These are phyloP conservation scores for Zeuzera pyrina DNA, from an alignment of 2,888 invertebrate species.

Conservation along the genomic window DNA sequence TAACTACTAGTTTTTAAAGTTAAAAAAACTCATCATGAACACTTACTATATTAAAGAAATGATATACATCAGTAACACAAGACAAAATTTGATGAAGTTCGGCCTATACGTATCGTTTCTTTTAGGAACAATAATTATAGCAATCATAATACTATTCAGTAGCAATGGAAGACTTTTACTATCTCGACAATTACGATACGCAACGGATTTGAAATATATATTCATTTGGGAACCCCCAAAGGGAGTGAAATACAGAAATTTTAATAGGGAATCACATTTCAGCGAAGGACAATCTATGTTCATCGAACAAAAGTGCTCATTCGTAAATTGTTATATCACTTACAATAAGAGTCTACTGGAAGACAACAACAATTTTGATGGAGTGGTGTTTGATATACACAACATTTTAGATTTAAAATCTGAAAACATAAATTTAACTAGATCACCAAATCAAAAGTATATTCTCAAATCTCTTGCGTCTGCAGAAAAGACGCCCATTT, in stretches of 20 bases:
- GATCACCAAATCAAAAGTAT: conserved; percentile 40
- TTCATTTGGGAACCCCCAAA: conserved; percentile 39
- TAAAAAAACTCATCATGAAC: too few relatives aligned
- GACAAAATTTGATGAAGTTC: too few relatives aligned
- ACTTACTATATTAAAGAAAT: too few relatives aligned
- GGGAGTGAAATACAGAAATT: conserved; percentile 11
- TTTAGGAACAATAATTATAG: too few relatives aligned
- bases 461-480: conserved; percentile 49
- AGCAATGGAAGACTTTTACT: too few relatives aligned
- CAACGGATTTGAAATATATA: conserved; percentile 53
- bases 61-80: too few relatives aligned
- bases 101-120: too few relatives aligned
- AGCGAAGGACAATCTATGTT: conserved; percentile 35
- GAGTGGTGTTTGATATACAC: conserved; percentile 40
- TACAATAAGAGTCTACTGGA: conserved; percentile 34
- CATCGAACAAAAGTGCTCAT: conserved; percentile 43
- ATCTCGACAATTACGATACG: too few relatives aligned
- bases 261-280: conserved; percentile 19
- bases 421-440: conserved; percentile 23
- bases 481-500: conserved; percentile 37
- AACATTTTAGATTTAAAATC: conserved; percentile 28
- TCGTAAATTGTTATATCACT: conserved; percentile 51
- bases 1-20: too few relatives aligned
- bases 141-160: too few relatives aligned
- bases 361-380: conserved; percentile 41